Conservation (phyloP, 2,113 vertebrate genomes). For the Rynchops niger region DNA sequence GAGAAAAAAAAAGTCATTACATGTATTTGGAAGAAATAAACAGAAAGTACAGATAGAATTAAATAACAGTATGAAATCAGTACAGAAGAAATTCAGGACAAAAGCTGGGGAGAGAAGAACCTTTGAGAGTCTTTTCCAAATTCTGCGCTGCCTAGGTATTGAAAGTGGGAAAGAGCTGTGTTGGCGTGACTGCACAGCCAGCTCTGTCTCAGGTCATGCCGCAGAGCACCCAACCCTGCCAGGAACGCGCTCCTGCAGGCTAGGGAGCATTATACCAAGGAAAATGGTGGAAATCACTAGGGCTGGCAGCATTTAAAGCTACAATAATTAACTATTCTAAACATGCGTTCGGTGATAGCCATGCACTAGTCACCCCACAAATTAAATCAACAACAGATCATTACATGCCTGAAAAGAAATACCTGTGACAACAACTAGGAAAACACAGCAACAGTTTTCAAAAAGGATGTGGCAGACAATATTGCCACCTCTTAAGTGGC, state of each 20-base stretch:
- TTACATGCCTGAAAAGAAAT: not conserved
- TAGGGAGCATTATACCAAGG: not conserved
- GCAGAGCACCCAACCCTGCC: constrained; percentile 5
- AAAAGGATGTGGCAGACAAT: not conserved
- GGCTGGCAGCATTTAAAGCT: not conserved
- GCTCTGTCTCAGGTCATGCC: not conserved
- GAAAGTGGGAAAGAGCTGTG: not conserved
- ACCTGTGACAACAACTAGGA: not conserved
- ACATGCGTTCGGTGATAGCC: accelerated
- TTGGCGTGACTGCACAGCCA: not conserved
- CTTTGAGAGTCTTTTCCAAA: not conserved
- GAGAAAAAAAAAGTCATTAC: not conserved
- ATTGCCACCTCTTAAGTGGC: not conserved
- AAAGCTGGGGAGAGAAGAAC: not conserved
- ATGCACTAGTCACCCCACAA: accelerated
- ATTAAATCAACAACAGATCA: not conserved
- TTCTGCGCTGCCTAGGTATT: not conserved
- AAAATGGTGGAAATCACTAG: not conserved
- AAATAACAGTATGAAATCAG: not conserved
- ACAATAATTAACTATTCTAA: not conserved
- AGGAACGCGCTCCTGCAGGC: not conserved
- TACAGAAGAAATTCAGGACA: not conserved
- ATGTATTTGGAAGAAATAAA: not conserved
- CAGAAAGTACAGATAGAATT: not conserved
- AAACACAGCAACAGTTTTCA: not conserved